Evolutionary conservation across 2,113 vertebrate species (phyloP), one percentile per base, ranked within the genome.

Genomic region (Apaloderma vittatum): DNA sequence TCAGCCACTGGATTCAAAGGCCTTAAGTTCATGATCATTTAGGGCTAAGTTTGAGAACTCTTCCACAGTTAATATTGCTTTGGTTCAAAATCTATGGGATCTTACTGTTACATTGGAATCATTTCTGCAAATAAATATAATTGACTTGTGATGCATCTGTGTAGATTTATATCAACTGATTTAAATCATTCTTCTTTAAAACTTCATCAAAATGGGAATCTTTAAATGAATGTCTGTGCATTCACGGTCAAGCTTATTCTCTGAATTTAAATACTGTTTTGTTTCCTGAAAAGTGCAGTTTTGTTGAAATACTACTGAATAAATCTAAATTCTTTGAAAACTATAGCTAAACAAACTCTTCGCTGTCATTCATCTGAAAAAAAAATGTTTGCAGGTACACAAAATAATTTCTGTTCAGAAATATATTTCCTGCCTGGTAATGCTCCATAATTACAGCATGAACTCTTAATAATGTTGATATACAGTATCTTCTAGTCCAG

Each of bases 381-480:
- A 48, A 62, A 36, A 8, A 26, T 19, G 11, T 55, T 87, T 81
- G 13, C 23, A 71, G n/a, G 55, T 63, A 29, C 27, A 70, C 4
- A 36, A 65, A 82, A 54, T 71, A 36, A 49, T 46, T 89, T 15
- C 43, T 66, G 3, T 85, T 71, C 54, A 29, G 27, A 30, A 34
- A 87, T 75, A 6, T n/a, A 32, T 48, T 87, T 93, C 27, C 59
- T 86, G 37, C 20, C 36, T 48, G 74, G 17, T 59, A 77, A 32
- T 68, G 9, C 5, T 81, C 12, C 26, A 22, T 21, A 84, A 32
- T 80, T 88, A 67, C 19, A 57, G 30, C 52, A 76, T 66, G 54
- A 88, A 77, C 88, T 95, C 54, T 40, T 94, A 90, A 85, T 86
- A 86, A 71, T 72, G 63, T 81, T 83, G 54, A 72, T 91, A 48